phyloP scores from a whole-genome alignment of 37 sponge, comb jelly and placozoan species.

The Beroe ovata region DNA sequence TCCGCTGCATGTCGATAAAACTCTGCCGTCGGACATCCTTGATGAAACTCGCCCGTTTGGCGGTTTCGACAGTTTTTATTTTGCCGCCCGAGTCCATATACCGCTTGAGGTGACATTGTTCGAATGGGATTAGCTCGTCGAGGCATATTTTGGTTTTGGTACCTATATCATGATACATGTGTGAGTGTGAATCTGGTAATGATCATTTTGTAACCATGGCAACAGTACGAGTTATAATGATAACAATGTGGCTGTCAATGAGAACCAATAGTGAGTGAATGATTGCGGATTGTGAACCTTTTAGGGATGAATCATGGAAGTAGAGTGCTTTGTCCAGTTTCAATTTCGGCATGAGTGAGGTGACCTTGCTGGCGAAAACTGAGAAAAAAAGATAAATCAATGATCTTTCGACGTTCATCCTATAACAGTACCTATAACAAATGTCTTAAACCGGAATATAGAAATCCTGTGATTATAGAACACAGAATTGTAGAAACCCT shows the following conservation, averaged over 20 bases:
- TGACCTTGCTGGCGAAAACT: neutral
- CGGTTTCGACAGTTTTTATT: neutral
- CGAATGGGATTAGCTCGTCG: conserved; percentile 1
- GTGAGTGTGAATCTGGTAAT: neutral
- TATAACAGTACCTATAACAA: too few species aligned
- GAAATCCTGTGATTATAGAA: too few species aligned
- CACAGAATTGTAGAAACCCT: too few species aligned
- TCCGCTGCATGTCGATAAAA: neutral
- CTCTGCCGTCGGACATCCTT: neutral
- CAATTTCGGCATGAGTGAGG: neutral
- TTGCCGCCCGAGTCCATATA: conserved; percentile 28
- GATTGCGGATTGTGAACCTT: neutral
- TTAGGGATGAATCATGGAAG: conserved; percentile 34
- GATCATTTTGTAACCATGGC: too few species aligned
- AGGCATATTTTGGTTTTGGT: neutral
- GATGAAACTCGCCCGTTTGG: neutral
- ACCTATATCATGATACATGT: neutral
- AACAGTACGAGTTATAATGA: too few species aligned
- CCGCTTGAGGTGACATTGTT: conserved; percentile 18
- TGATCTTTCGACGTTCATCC: neutral
- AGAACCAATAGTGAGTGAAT: too few species aligned
- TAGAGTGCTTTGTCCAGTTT: conserved; percentile 1
- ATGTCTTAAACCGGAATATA: too few species aligned
- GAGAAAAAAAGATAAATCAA: neutral
- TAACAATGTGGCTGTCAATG: too few species aligned